Conservation (phyloP, 35 echinoderm and acorn worm genomes). For the Chiridota heheva region DNA sequence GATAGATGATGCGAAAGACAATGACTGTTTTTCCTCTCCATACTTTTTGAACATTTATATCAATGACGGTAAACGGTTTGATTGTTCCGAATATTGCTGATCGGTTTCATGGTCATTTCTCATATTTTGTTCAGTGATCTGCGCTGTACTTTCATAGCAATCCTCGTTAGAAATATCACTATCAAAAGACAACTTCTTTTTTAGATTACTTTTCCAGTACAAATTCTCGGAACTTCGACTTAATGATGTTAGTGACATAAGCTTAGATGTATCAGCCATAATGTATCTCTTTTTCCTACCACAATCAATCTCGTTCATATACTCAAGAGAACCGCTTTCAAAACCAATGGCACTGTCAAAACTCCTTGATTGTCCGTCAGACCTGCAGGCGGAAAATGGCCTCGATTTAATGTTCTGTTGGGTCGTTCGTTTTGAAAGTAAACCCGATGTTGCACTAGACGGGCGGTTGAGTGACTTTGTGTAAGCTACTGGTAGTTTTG, state of each 20-base stretch:
- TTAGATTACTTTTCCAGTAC: not conserved
- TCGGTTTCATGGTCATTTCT: too few species aligned
- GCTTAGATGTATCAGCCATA: constrained; percentile 8
- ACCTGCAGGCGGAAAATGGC: constrained; percentile 12
- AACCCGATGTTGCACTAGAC: constrained; percentile 11
- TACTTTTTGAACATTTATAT: too few species aligned
- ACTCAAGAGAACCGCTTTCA: constrained; percentile 21
- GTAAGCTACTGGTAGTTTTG: not conserved
- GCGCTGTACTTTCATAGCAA: too few species aligned
- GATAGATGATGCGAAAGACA: too few species aligned
- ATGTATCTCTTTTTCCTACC: constrained; percentile 31
- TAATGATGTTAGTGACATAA: constrained; percentile 11
- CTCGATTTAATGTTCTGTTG: constrained; percentile 20
- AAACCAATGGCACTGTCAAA: constrained; percentile 39
- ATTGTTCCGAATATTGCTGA: too few species aligned
- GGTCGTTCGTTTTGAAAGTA: constrained; percentile 8
- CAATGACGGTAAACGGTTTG: too few species aligned
- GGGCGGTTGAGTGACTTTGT: not conserved
- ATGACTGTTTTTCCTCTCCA: too few species aligned
- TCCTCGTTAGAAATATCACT: too few species aligned
- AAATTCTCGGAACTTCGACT: constrained; percentile 22
- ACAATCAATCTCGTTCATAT: constrained; percentile 15
- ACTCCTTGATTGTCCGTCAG: constrained; percentile 25
- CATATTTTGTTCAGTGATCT: too few species aligned
- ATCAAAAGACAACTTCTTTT: not conserved